These are phyloP conservation scores for Phengaris alcon DNA, from an alignment of 2,888 invertebrate genomes.

Conservation along the genomic window DNA sequence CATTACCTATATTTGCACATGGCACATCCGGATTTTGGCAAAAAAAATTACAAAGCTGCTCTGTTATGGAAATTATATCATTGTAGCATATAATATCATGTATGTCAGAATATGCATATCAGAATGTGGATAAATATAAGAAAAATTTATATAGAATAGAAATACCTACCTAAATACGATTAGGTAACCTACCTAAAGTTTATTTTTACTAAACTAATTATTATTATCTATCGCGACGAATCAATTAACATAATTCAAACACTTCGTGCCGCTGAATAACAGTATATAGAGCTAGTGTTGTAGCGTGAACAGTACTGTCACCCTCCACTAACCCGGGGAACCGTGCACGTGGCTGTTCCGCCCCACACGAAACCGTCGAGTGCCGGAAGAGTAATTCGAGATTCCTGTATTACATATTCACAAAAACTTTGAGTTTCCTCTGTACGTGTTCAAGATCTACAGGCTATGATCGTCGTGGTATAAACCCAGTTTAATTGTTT, in stretches of 20 bases:
- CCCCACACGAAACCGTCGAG: slow-evolving; percentile 24
- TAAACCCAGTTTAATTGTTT: background rate
- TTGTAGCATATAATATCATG: too few species aligned
- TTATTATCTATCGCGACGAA: background rate
- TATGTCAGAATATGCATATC: too few species aligned
- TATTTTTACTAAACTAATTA: background rate
- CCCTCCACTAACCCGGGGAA: slow-evolving; percentile 37
- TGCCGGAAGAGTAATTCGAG: slow-evolving; percentile 17
- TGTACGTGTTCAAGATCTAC: slow-evolving; percentile 5
- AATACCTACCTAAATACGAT: too few species aligned
- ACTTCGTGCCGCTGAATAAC: background rate
- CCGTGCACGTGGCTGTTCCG: slow-evolving; percentile 46
- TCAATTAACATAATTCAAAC: background rate
- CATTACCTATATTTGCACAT: background rate
- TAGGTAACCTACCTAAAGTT: too few species aligned
- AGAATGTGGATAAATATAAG: too few species aligned
- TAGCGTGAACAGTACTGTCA: slow-evolving; percentile 30
- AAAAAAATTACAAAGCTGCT: background rate
- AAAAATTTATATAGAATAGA: too few species aligned
- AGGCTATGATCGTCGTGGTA: background rate
- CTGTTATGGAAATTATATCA: too few species aligned
- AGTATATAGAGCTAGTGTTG: background rate
- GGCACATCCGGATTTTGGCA: background rate
- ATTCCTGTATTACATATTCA: slow-evolving; percentile 13
- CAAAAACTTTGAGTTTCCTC: slow-evolving; percentile 15